Conservation (phyloP, 2,797 vertebrate species). For the Pogoniulus pusillus region DNA sequence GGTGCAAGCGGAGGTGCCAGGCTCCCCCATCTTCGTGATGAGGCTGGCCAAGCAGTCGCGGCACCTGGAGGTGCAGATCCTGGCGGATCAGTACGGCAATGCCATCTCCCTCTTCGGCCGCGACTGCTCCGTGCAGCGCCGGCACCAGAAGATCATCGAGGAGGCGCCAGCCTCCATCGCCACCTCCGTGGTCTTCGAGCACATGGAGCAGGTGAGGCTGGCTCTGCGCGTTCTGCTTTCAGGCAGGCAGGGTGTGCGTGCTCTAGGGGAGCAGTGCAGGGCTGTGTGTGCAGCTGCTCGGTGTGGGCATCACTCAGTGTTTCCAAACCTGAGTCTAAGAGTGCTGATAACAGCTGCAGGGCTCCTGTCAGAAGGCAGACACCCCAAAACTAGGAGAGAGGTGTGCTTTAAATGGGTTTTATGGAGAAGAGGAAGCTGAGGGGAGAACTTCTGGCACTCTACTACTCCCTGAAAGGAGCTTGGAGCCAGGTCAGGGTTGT, state of each 20-base stretch:
- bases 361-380: neutral
- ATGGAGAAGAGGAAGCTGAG: no score
- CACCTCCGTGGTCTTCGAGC: constrained; percentile 88
- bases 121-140: constrained; percentile 95
- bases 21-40: constrained; percentile 90
- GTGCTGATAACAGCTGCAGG: neutral
- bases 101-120: constrained; percentile 97
- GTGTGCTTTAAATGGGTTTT: neutral
- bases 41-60: constrained; percentile 94
- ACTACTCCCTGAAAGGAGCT: no score
- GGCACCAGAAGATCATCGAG: constrained; percentile 99
- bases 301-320: neutral
- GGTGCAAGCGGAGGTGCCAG: constrained; percentile 83
- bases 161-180: constrained; percentile 96
- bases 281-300: neutral
- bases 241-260: neutral
- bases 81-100: constrained; percentile 95
- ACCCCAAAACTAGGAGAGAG: neutral
- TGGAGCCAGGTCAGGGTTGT: no score
- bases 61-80: constrained; percentile 94
- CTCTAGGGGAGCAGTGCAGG: no score
- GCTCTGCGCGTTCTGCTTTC: neutral
- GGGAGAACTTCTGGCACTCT: no score
- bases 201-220: constrained; percentile 91
- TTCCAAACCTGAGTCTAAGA: neutral